Percentiles rank a stretch among this genome's conserved stretches.
Conservation (phyloP, 2,797 vertebrate species). For the Halcyon leucocephala region DNA sequence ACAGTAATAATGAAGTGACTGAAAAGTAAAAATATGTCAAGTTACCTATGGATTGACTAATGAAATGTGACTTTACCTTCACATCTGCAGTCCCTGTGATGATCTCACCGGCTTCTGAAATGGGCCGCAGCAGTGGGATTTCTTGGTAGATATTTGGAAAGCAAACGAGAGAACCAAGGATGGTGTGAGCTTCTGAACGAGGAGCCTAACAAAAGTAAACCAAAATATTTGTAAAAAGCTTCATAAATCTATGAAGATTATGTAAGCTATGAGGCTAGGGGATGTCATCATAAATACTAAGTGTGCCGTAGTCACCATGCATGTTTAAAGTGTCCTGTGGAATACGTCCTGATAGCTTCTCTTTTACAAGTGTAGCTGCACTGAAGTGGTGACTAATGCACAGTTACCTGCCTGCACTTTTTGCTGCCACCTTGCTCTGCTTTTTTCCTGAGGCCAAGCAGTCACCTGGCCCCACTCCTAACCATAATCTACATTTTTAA, state of each 20-base stretch:
- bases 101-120: slow-evolving; percentile 80
- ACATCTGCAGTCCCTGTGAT: slow-evolving; percentile 82
- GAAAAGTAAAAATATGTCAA: background rate
- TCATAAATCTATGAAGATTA: background rate
- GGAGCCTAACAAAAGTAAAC: slow-evolving; percentile 82
- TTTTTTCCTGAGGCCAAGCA: background rate
- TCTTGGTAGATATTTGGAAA: slow-evolving; percentile 93
- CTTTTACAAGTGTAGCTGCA: background rate
- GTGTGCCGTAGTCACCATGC: fast-evolving
- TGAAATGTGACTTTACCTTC: slow-evolving; percentile 82
- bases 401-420: fast-evolving
- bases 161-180: slow-evolving; percentile 95
- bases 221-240: background rate
- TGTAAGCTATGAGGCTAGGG: background rate
- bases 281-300: fast-evolving
- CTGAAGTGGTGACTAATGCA: background rate
- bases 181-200: slow-evolving; percentile 91
- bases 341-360: fast-evolving
- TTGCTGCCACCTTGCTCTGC: background rate
- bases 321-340: background rate
- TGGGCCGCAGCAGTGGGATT: slow-evolving; percentile 83
- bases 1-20: background rate
- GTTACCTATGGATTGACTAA: background rate
- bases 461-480: background rate
- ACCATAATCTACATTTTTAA: background rate